These are phyloP conservation scores for Bombylius major DNA, from an alignment of 2,888 invertebrate species.

Conservation along the genomic window DNA sequence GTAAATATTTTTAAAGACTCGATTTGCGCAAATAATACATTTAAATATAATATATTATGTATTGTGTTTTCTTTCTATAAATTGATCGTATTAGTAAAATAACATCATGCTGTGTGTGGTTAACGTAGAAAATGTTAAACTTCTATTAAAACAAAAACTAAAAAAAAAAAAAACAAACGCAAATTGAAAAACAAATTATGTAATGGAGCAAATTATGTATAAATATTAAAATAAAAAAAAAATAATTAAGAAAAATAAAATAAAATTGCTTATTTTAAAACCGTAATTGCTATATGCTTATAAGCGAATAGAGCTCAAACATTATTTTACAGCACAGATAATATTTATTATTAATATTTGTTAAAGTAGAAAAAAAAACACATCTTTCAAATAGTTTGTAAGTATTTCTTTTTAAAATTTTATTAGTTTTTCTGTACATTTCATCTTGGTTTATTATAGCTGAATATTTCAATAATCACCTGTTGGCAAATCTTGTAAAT, in stretches of 20 bases:
- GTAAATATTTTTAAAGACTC: too few species aligned
- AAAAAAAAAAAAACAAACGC: too few species aligned
- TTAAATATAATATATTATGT: too few species aligned
- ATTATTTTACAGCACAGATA: background rate
- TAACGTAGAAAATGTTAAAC: background rate
- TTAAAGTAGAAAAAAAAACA: constrained; percentile 1
- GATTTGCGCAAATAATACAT: too few species aligned
- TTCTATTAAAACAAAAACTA: too few species aligned
- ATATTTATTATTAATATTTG: background rate
- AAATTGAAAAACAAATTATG: too few species aligned
- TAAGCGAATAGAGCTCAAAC: constrained; percentile 18
- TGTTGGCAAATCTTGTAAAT: constrained; percentile 34
- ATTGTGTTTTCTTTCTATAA: too few species aligned
- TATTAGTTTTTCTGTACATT: background rate
- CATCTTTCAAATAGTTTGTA: background rate
- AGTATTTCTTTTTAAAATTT: background rate
- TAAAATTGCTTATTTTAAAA: too few species aligned
- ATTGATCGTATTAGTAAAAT: too few species aligned
- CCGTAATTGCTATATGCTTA: background rate
- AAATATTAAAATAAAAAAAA: too few species aligned
- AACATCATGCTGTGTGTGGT: constrained; percentile 9
- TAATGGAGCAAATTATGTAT: too few species aligned
- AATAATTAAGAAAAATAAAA: too few species aligned
- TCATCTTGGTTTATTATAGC: background rate
- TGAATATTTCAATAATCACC: constrained; percentile 22